Percentiles rank a stretch among this genome's conserved stretches.
Conservation (phyloP, 2,888 invertebrate species). For the Tenthredo scrophulariae region DNA sequence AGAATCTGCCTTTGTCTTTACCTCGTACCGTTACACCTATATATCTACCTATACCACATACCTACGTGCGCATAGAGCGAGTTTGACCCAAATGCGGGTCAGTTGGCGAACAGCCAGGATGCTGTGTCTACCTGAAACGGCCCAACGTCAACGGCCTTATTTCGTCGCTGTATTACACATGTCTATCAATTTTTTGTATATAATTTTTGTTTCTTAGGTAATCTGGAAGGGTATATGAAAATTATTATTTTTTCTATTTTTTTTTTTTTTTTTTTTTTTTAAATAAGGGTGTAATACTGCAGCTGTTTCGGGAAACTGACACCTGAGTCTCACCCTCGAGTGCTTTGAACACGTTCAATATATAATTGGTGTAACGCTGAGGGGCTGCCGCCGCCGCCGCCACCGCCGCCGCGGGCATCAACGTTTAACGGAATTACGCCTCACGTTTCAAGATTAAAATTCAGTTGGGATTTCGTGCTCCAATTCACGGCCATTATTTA, state of each 20-base stretch:
- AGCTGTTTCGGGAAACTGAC: background rate
- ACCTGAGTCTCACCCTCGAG: background rate
- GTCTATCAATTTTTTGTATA: background rate
- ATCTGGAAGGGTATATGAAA: no score
- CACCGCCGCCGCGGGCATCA: background rate
- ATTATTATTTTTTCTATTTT: no score
- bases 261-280: no score
- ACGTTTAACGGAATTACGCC: constrained; percentile 41
- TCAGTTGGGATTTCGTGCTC: constrained; percentile 59
- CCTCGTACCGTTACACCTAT: constrained; percentile 1
- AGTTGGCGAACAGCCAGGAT: constrained; percentile 72
- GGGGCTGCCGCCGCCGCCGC: background rate
- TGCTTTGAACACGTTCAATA: constrained; percentile 31
- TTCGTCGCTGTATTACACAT: background rate
- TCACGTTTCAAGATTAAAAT: constrained; percentile 51
- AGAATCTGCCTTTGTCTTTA: constrained; percentile 44
- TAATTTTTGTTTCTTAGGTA: background rate
- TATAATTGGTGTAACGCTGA: background rate
- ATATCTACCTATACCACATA: constrained; percentile 10
- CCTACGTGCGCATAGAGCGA: constrained; percentile 20
- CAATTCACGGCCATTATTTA: constrained; percentile 58
- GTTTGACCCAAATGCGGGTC: constrained; percentile 71
- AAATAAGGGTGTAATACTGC: background rate
- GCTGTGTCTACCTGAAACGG: constrained; percentile 65
- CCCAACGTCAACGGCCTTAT: constrained; percentile 55